Conservation (phyloP, 1,140 invertebrate genomes). For the Drosophila mauritiana region DNA sequence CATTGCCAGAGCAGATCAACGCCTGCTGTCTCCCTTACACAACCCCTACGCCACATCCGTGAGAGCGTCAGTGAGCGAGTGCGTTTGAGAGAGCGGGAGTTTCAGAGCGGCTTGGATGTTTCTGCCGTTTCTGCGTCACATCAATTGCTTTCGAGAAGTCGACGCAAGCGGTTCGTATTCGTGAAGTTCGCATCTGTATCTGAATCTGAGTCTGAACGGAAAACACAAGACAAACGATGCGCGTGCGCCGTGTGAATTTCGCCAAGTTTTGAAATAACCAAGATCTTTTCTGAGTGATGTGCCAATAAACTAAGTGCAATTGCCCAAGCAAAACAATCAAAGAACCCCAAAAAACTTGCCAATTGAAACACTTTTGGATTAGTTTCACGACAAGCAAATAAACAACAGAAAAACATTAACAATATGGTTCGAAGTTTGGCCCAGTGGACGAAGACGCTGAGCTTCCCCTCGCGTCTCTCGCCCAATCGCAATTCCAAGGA, state of each 20-base stretch:
- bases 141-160: slow-evolving; percentile 72
- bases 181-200: slow-evolving; percentile 22
- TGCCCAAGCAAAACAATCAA: slow-evolving; percentile 6
- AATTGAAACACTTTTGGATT: slow-evolving; percentile 69
- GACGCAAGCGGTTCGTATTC: slow-evolving; percentile 65
- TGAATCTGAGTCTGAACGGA: not conserved
- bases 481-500: slow-evolving; percentile 91
- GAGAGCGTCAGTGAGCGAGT: not conserved
- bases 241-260: slow-evolving; percentile 72
- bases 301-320: slow-evolving; percentile 41
- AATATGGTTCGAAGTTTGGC: slow-evolving; percentile 93
- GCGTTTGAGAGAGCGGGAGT: slow-evolving; percentile 15
- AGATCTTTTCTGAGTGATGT: slow-evolving; percentile 47
- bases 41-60: slow-evolving; percentile 2
- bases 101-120: slow-evolving; percentile 16
- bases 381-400: slow-evolving; percentile 54
- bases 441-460: slow-evolving; percentile 94
- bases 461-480: slow-evolving; percentile 92
- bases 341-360: slow-evolving; percentile 15
- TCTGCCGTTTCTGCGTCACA: slow-evolving; percentile 44
- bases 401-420: slow-evolving; percentile 15
- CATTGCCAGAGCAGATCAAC: slow-evolving; percentile 22
- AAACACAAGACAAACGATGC: slow-evolving; percentile 39
- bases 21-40: slow-evolving; percentile 37
- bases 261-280: slow-evolving; percentile 62